Evolutionary conservation across 1,140 invertebrate genomes (phyloP), one percentile per base, ranked within the genome.

Genomic region (Drosophila repleta): DNA sequence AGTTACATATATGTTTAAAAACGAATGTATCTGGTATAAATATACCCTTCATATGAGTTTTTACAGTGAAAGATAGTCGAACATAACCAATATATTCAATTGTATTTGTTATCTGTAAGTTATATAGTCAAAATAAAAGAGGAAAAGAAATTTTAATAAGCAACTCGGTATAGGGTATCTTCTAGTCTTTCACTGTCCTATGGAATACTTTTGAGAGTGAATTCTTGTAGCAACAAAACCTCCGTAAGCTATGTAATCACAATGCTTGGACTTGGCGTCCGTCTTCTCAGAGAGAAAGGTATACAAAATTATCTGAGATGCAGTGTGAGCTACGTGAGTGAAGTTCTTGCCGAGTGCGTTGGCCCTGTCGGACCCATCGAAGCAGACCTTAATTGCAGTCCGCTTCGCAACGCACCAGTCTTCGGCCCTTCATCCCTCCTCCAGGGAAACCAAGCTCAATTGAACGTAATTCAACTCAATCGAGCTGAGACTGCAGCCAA

Each of bases 201-300:
- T 7, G 15, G 17, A 0, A n/a, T 43, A 3, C 8, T 32, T 35
- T 37, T 4, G 1, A 37, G 60, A 10, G 5, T 15, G 13, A 2
- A 15, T 45, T 78, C 74, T 68, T 58, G 51, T 17, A 52, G 77
- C 63, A 57, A 72, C 66, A 74, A 75, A 80, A 82, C 74, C 74
- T 78, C 70, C 82, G 78, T 57, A 56, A 88, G 56, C 74, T 74
- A 71, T 87, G 62, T 68, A 88, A 83, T 89, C 83, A 79, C 82
- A 88, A 88, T 77, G 76, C 55, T 68, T 66, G 29, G 41, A 46
- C 26, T 43, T 43, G 45, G 45, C 69, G 29, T 63, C 68, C 21
- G 64, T 49, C 66, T 55, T 61, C 52, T 66, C 29, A 13, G 20
- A 20, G 49, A 65, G 79, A 79, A 79, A 88, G 83, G 84, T 88